phyloP scores from a whole-genome alignment of 2,113 vertebrate species.

The Phrynosoma platyrhinos region DNA sequence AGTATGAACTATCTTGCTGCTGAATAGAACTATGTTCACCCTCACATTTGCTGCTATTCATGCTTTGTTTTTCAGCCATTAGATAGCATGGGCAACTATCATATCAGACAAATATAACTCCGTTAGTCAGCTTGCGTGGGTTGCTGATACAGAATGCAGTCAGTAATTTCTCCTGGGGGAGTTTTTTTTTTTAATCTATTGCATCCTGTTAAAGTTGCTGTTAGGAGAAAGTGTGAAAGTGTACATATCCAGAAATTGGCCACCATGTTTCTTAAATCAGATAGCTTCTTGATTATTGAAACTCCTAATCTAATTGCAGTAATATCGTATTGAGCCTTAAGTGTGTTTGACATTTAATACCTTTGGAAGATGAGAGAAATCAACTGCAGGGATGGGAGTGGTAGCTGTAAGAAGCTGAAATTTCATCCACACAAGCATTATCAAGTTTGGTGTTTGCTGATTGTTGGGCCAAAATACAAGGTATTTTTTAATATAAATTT shows the following conservation, averaged over 20 bases:
- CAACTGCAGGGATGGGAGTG: conserved; percentile 40
- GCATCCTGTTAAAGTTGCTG: conserved; percentile 70
- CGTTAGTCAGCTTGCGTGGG: conserved; percentile 76
- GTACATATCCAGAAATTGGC: conserved; percentile 64
- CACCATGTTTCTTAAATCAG: conserved; percentile 58
- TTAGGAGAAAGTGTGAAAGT: conserved; percentile 62
- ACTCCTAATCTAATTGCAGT: conserved; percentile 62
- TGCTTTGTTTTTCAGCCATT: conserved; percentile 68
- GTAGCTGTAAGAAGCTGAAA: conserved; percentile 52
- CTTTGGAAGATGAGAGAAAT: conserved; percentile 37
- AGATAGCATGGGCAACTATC: conserved; percentile 60
- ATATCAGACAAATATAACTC: conserved; percentile 72
- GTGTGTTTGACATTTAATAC: conserved; percentile 54
- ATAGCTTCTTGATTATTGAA: conserved; percentile 63
- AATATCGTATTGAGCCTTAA: conserved; percentile 63
- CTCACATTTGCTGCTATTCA: conserved; percentile 62
- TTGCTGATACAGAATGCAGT: conserved; percentile 70
- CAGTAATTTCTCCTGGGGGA: conserved; percentile 71
- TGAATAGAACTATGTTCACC: conserved; percentile 59
- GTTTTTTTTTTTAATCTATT: conserved; percentile 56
- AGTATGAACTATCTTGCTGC: conserved; percentile 55
- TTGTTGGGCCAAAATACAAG: not conserved
- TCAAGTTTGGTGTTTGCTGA: not conserved
- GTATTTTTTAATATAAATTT: not conserved
- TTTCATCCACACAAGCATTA: conserved; percentile 33